Evolutionary conservation across 2,113 vertebrate genomes (phyloP).

Genomic region (Megaceryle torquata): DNA sequence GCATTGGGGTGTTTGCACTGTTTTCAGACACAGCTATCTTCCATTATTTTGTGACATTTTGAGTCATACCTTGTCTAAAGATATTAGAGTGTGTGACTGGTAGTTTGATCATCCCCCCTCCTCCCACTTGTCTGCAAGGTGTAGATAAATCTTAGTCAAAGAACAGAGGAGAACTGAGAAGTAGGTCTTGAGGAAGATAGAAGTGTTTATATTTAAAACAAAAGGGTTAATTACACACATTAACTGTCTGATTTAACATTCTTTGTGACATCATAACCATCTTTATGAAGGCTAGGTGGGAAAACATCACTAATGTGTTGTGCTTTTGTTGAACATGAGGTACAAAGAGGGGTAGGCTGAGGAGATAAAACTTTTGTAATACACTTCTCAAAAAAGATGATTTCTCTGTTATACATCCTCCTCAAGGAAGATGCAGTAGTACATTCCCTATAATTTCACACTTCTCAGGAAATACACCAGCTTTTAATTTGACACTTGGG

Average conservation of each 20-base stretch:
- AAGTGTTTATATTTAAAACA: neutral
- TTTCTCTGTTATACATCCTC: neutral
- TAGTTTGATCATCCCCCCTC: neutral
- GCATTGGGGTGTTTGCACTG: neutral
- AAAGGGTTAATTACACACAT: neutral
- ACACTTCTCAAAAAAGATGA: neutral
- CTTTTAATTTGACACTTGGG: slow-evolving; percentile 1
- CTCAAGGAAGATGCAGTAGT: neutral
- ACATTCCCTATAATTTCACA: neutral
- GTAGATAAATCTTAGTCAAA: neutral
- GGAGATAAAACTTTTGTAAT: neutral
- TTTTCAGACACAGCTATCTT: neutral
- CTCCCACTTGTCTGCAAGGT: neutral
- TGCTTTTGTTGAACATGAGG: neutral
- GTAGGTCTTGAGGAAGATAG: neutral
- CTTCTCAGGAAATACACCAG: neutral
- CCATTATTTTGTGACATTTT: neutral
- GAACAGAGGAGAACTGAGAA: neutral
- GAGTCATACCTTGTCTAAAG: neutral
- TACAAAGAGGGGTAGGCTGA: neutral
- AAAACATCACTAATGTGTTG: neutral
- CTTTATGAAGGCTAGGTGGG: neutral
- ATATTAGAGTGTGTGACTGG: accelerated
- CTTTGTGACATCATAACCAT: neutral
- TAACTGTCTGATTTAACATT: neutral